A percentile compares a stretch with the other conserved stretches of the same genome.
Evolutionary conservation across 1,140 invertebrate genomes (phyloP).

Genomic region (Heterodera schachtii): DNA sequence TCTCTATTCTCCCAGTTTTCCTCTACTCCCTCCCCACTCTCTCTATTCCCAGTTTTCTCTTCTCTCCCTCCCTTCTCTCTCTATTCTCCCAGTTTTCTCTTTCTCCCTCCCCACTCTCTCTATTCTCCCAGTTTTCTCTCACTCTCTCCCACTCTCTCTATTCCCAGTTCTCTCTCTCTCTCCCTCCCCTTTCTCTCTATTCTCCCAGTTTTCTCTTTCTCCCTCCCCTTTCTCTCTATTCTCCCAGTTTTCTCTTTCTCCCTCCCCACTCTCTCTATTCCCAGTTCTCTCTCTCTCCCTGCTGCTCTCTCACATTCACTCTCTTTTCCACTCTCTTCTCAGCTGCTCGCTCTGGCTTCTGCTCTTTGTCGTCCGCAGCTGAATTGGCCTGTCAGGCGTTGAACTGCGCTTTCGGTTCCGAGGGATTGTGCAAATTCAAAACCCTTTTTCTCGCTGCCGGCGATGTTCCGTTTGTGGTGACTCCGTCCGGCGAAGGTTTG

Average conservation of each 20-base stretch:
- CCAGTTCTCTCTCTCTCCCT: no score
- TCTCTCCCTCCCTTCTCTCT: no score
- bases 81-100: no score
- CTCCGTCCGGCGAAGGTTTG: slow-evolving; percentile 22
- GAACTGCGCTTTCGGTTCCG: slow-evolving; percentile 38
- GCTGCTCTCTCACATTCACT: background rate
- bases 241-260: background rate
- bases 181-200: no score
- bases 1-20: no score
- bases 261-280: no score
- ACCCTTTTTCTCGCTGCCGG: slow-evolving; percentile 21
- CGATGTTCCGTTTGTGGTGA: slow-evolving; percentile 27
- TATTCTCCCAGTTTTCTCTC: background rate
- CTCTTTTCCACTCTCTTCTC: background rate
- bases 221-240: background rate
- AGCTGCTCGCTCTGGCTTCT: slow-evolving; percentile 41
- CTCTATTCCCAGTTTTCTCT: no score
- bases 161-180: background rate
- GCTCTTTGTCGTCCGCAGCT: slow-evolving; percentile 38
- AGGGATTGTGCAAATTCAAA: slow-evolving; percentile 36
- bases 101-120: background rate
- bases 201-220: no score
- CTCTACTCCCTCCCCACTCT: background rate
- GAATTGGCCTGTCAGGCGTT: slow-evolving; percentile 47
- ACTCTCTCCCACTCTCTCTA: background rate